A percentile compares a stretch with the other conserved stretches of the same genome.
These are phyloP conservation scores for Bathynomus jamesi DNA, from an alignment of 1,140 invertebrate species.

Conservation along the genomic window DNA sequence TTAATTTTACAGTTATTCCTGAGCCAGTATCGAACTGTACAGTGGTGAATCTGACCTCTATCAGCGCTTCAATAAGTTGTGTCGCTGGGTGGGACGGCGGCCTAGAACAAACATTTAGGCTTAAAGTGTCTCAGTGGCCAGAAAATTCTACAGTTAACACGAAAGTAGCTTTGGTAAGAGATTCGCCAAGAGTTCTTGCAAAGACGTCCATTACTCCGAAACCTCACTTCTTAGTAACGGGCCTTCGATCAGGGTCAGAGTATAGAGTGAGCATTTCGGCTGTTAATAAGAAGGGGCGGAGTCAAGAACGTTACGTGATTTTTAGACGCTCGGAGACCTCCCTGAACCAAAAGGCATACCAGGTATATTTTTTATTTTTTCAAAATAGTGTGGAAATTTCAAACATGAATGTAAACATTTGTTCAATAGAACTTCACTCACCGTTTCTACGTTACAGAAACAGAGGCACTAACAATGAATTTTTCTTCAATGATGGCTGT, in stretches of 20 bases:
- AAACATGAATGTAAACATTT: not conserved
- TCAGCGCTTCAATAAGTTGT: conserved; percentile 67
- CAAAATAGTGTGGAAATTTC: not conserved
- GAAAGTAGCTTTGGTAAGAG: conserved; percentile 13
- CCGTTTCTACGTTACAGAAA: not conserved
- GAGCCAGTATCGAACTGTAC: conserved; percentile 78
- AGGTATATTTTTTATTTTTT: not conserved
- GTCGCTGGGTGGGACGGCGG: conserved; percentile 76
- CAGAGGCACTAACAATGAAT: not conserved
- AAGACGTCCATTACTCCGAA: conserved; percentile 28
- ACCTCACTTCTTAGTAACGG: conserved; percentile 32
- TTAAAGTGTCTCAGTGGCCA: conserved; percentile 16
- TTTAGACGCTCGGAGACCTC: not conserved
- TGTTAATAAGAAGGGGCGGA: conserved; percentile 76
- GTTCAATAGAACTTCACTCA: not conserved
- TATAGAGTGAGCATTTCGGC: conserved; percentile 72
- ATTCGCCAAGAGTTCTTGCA: conserved; percentile 25
- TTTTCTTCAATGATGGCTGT: not conserved
- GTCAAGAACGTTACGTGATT: conserved; percentile 38
- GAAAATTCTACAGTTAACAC: conserved; percentile 11
- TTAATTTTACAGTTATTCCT: conserved; percentile 59
- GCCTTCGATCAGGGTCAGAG: conserved; percentile 52
- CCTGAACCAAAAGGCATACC: not conserved
- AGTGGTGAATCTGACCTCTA: conserved; percentile 73
- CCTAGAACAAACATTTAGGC: conserved; percentile 53